A percentile compares a stretch with the other conserved stretches of the same genome.
Conservation (phyloP, 1,140 invertebrate genomes). For the Patella vulgata region DNA sequence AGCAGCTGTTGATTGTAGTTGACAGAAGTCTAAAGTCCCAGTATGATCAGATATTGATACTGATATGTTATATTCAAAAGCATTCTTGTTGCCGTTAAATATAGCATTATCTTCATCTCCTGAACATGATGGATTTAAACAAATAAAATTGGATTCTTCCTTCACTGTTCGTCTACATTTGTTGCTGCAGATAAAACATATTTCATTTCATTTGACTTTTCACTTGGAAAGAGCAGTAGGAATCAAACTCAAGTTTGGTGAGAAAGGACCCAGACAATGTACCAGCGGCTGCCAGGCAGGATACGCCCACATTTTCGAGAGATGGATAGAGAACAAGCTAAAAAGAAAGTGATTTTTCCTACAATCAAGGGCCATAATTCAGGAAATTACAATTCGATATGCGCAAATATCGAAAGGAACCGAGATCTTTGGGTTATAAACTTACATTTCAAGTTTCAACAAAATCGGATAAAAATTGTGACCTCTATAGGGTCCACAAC, state of each 20-base stretch:
- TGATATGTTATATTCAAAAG: slow-evolving; percentile 37
- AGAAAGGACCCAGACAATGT: slow-evolving; percentile 5
- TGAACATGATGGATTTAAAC: slow-evolving; percentile 42
- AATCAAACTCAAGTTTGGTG: slow-evolving; percentile 19
- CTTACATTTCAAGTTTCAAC: too few species aligned
- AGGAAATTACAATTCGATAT: too few species aligned
- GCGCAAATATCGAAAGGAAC: too few species aligned
- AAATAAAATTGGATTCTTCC: slow-evolving; percentile 31
- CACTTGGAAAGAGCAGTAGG: neutral
- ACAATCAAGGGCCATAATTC: too few species aligned
- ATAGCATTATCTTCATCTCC: slow-evolving; percentile 11
- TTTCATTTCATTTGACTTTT: neutral
- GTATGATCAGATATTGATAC: slow-evolving; percentile 48
- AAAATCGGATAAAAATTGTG: too few species aligned
- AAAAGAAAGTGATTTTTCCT: too few species aligned
- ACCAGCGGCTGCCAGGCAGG: too few species aligned
- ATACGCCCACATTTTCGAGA: too few species aligned
- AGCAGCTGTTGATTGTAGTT: slow-evolving; percentile 28
- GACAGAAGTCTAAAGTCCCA: slow-evolving; percentile 41
- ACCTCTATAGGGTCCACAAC: too few species aligned
- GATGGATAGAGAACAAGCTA: too few species aligned
- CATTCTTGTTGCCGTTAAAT: neutral
- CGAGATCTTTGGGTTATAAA: too few species aligned
- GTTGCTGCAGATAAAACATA: slow-evolving; percentile 27
- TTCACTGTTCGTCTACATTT: slow-evolving; percentile 41